Percentiles rank a stretch among this genome's conserved stretches.
phyloP scores from a whole-genome alignment of 2,888 invertebrate species.

The Athetis lepigone region DNA sequence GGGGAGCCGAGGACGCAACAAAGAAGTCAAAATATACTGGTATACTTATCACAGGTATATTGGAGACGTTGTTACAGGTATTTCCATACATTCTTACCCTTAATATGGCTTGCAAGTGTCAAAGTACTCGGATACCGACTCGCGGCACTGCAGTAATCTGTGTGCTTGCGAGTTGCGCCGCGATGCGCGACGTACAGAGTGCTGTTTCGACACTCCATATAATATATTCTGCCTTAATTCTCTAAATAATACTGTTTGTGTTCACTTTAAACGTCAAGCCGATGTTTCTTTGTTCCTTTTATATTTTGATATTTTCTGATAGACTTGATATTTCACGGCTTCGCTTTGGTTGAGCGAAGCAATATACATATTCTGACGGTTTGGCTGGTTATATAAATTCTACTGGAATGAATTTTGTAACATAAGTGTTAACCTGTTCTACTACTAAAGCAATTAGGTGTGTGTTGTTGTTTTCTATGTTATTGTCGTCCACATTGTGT shows the following conservation, averaged over 20 bases:
- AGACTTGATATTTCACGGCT: too few species aligned
- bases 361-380: not conserved
- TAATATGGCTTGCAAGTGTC: conserved; percentile 31
- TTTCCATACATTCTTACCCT: conserved; percentile 34
- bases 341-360: conserved; percentile 4
- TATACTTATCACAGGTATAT: not conserved
- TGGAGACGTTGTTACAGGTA: conserved; percentile 19
- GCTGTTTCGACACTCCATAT: conserved; percentile 22
- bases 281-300: conserved; percentile 33
- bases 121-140: conserved; percentile 16
- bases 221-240: conserved; percentile 32
- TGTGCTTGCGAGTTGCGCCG: conserved; percentile 45
- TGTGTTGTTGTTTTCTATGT: not conserved
- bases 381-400: not conserved
- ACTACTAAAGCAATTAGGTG: not conserved
- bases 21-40: too few species aligned
- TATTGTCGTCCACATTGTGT: not conserved
- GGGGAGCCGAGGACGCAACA: too few species aligned
- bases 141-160: conserved; percentile 44
- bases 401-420: not conserved
- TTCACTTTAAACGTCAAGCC: conserved; percentile 19
- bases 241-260: conserved; percentile 45
- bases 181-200: conserved; percentile 9
- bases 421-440: not conserved
- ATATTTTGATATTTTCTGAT: conserved; percentile 31